Base-by-base conservation (phyloP, 2,888 invertebrate species). In the Pollenia griseotomentosa region DNA sequence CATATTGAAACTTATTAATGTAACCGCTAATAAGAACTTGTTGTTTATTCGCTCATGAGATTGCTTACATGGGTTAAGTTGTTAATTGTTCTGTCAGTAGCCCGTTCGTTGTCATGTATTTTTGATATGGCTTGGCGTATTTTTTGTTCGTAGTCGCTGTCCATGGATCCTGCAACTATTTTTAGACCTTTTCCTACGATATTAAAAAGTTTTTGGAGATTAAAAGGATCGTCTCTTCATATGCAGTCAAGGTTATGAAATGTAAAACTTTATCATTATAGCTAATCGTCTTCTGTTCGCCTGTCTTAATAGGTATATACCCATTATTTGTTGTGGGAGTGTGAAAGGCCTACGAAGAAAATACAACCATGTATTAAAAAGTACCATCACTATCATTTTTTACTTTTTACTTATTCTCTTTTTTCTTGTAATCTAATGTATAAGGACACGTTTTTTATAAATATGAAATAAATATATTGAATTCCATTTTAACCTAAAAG, bases 61-160 rank as follows among this genome's bases (percentile, higher is more conserved):
- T 40, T 70, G 53, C n/a, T 55, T 16, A 53, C 44, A 55, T 12
- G 9, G 10, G 10, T 33, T 73, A 73, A 73, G 5, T 73, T 59
- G 14, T 59, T 59, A 2, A 73, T 33, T 48, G 59, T 46, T 6
- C 23, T 10, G 59, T 73, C 46, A 10, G 3, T 59, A 57, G 59
- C 23, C 46, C 14, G 19, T 23, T 73, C 46, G 12, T 59, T 74
- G 42, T n/a, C 23, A 0, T 59, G n/a, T n/a, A n/a, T n/a, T n/a
- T n/a, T n/a, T n/a, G n/a, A n/a, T 53, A 68, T 33, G 1, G 61
- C 12, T 14, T 83, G 70, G 16, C 19, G 12, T 57, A 84, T 84
- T 33, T 73, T 78, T 23, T 71, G 23, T 66, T 84, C 73, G n/a
- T 84, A 65, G 46, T 74, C n/a, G n/a, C n/a, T n/a, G n/a, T n/a